phyloP scores from a whole-genome alignment of 2,888 invertebrate species.

The Cephus spinipes region DNA sequence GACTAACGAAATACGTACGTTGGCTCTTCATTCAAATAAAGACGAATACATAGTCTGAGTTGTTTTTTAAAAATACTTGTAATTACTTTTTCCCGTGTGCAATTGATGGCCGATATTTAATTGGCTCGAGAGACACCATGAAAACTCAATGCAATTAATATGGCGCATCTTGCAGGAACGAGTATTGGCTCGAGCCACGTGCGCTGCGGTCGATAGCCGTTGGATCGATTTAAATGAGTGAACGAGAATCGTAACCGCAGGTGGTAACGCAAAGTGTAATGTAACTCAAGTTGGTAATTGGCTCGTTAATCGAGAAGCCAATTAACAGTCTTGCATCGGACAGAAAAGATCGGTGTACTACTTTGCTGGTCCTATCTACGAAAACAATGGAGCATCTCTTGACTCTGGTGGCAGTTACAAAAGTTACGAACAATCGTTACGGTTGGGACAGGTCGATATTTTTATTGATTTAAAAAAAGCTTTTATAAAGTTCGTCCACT shows the following conservation, averaged over 20 bases:
- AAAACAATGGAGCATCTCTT: background rate
- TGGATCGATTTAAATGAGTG: background rate
- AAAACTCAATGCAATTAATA: background rate
- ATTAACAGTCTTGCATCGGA: background rate
- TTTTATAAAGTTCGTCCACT: background rate
- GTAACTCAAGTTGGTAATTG: background rate
- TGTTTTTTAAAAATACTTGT: background rate
- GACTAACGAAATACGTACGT: constrained; percentile 32
- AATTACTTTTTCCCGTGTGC: background rate
- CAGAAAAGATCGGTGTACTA: background rate
- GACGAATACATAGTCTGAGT: background rate
- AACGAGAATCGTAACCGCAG: background rate
- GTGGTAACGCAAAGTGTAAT: background rate
- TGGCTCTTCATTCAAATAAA: constrained; percentile 3
- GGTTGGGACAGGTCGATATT: background rate
- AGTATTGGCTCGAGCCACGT: background rate
- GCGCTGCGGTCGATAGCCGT: background rate
- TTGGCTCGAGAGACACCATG: background rate
- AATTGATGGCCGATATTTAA: background rate
- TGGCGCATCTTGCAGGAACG: background rate
- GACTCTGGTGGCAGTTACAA: background rate
- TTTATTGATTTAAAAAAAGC: background rate
- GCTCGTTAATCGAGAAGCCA: background rate
- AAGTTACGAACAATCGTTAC: background rate
- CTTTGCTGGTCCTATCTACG: background rate